Percentiles rank a stretch among this genome's conserved stretches.
phyloP scores from a whole-genome alignment of 2,797 vertebrate genomes.

The Diceros bicornis region DNA sequence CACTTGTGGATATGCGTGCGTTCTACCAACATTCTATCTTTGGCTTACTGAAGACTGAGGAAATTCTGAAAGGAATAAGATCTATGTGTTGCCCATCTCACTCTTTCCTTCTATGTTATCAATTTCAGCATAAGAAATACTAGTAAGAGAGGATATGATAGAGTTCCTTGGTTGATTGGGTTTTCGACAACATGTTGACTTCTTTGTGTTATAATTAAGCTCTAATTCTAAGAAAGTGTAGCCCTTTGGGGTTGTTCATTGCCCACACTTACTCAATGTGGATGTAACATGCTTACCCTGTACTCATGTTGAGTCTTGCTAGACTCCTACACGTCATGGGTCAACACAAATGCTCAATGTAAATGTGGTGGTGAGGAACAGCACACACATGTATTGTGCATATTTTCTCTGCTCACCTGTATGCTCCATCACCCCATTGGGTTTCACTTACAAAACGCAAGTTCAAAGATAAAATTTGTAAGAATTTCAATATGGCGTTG shows the following conservation, averaged over 20 bases:
- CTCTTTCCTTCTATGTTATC: neutral
- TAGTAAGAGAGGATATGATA: neutral
- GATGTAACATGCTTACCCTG: neutral
- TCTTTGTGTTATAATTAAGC: neutral
- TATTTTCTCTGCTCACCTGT: neutral
- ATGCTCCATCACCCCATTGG: neutral
- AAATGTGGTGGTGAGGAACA: neutral
- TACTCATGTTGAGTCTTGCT: neutral
- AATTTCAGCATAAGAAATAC: neutral
- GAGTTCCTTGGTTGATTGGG: neutral
- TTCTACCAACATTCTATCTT: neutral
- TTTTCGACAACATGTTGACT: neutral
- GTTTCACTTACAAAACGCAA: neutral
- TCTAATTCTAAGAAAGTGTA: neutral
- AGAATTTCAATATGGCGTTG: neutral
- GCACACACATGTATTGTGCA: fast-evolving
- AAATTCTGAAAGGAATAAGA: neutral
- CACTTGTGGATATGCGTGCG: neutral
- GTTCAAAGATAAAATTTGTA: neutral
- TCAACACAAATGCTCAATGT: neutral
- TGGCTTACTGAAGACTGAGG: neutral
- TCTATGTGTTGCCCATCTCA: neutral
- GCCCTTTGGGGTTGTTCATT: neutral
- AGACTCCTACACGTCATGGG: neutral
- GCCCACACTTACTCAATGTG: neutral